These are phyloP conservation scores for Nudaria mundana DNA, from an alignment of 2,888 invertebrate genomes.

Conservation along the genomic window DNA sequence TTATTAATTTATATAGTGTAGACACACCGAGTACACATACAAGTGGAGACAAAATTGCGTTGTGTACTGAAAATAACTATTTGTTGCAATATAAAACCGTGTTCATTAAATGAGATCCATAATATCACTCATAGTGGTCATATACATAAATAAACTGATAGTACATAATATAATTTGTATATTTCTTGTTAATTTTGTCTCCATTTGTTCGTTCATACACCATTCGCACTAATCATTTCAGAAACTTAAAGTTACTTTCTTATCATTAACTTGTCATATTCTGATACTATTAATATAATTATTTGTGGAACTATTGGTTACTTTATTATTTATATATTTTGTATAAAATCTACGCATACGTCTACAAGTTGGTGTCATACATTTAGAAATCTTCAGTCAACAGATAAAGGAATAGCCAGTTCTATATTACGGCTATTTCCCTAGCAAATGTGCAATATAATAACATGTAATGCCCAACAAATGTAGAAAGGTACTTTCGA, in stretches of 20 bases:
- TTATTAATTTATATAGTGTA: slow-evolving; percentile 77
- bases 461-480: no score
- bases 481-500: no score
- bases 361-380: slow-evolving; percentile 1
- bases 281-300: slow-evolving; percentile 29
- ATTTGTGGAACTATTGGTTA: slow-evolving; percentile 26
- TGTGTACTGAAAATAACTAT: no score
- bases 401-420: no score
- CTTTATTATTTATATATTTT: no score
- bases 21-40: slow-evolving; percentile 62
- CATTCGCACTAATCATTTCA: slow-evolving; percentile 39
- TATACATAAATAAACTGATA: slow-evolving; percentile 30
- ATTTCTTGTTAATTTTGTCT: slow-evolving; percentile 46
- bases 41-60: slow-evolving; percentile 62
- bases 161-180: slow-evolving; percentile 19
- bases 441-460: no score
- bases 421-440: no score
- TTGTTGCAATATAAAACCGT: slow-evolving; percentile 25
- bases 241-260: slow-evolving; percentile 42
- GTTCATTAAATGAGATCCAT: slow-evolving; percentile 64
- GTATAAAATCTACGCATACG: slow-evolving; percentile 18
- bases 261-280: slow-evolving; percentile 45
- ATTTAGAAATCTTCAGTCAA: no score
- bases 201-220: slow-evolving; percentile 49
- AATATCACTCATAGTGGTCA: slow-evolving; percentile 60